These are phyloP conservation scores for Ctena decussata DNA, from an alignment of 2,888 invertebrate genomes.

Conservation along the genomic window DNA sequence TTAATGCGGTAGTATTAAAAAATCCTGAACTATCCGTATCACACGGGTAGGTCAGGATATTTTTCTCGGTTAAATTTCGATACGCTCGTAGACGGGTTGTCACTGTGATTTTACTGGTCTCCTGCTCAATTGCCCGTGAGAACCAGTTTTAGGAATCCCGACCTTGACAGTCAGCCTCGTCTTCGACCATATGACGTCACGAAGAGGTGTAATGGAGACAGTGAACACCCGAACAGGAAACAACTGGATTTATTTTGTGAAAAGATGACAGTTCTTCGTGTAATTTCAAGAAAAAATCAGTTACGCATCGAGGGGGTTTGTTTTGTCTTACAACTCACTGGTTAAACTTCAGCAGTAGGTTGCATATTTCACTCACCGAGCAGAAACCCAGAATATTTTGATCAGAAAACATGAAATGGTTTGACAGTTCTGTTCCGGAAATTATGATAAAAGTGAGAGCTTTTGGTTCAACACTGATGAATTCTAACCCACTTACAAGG, in stretches of 20 bases:
- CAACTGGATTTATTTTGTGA: not conserved
- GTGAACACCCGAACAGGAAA: not conserved
- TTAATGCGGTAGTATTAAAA: too few relatives aligned
- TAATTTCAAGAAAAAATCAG: not conserved
- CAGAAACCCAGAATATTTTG: not conserved
- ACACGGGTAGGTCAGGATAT: too few relatives aligned
- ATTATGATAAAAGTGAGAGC: not conserved
- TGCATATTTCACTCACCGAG: too few relatives aligned
- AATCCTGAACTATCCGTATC: too few relatives aligned
- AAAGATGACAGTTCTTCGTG: not conserved
- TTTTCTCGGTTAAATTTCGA: too few relatives aligned
- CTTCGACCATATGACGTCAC: not conserved
- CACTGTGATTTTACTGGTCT: too few relatives aligned
- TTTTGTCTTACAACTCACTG: too few relatives aligned
- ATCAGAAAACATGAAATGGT: not conserved
- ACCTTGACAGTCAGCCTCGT: not conserved
- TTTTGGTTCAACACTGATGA: too few relatives aligned
- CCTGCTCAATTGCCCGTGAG: too few relatives aligned
- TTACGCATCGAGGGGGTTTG: not conserved
- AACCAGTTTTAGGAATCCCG: not conserved
- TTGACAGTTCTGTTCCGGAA: not conserved
- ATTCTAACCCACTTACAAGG: too few relatives aligned
- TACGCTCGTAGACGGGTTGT: too few relatives aligned
- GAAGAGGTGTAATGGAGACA: not conserved
- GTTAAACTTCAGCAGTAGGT: too few relatives aligned